A percentile compares a stretch with the other conserved stretches of the same genome.
These are phyloP conservation scores for Branchinecta lynchi DNA, from an alignment of 1,140 invertebrate genomes.

Conservation along the genomic window DNA sequence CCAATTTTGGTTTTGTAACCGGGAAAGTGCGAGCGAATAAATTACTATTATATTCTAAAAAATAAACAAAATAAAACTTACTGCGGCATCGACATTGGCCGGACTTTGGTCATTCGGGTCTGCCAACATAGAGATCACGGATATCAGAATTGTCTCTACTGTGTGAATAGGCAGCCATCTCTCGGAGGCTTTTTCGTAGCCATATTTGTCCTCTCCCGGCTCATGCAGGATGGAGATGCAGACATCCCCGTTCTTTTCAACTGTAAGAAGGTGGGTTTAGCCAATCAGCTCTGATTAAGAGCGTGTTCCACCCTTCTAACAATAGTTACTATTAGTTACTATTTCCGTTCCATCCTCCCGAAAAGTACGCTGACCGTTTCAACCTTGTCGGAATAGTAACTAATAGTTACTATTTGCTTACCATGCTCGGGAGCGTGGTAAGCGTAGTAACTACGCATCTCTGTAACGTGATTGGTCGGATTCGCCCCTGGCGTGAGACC, in stretches of 20 bases:
- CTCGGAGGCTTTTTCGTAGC: conserved; percentile 97
- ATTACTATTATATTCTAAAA: conserved; percentile 16
- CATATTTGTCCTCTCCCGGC: conserved; percentile 98
- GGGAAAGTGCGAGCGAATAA: conserved; percentile 3
- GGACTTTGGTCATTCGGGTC: conserved; percentile 99
- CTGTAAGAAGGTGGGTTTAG: conserved; percentile 35
- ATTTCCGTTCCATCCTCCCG: too few species aligned
- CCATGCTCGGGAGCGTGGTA: too few species aligned
- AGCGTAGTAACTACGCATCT: too few species aligned
- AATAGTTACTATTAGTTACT: too few species aligned
- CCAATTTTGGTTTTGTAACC: too few species aligned
- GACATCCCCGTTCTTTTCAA: conserved; percentile 96
- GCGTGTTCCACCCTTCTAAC: too few species aligned
- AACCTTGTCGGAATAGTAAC: too few species aligned
- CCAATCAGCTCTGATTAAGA: neutral
- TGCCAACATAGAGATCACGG: conserved; percentile 98
- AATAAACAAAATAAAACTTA: conserved; percentile 39
- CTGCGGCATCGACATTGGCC: conserved; percentile 98
- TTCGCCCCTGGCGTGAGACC: too few species aligned
- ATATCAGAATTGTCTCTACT: conserved; percentile 97
- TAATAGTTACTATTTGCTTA: too few species aligned
- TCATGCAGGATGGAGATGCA: conserved; percentile 99
- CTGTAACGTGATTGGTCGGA: too few species aligned
- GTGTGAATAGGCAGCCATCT: conserved; percentile 98
- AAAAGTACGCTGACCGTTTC: too few species aligned